phyloP scores from a whole-genome alignment of 2,113 vertebrate species.

The Parotia lawesii region DNA sequence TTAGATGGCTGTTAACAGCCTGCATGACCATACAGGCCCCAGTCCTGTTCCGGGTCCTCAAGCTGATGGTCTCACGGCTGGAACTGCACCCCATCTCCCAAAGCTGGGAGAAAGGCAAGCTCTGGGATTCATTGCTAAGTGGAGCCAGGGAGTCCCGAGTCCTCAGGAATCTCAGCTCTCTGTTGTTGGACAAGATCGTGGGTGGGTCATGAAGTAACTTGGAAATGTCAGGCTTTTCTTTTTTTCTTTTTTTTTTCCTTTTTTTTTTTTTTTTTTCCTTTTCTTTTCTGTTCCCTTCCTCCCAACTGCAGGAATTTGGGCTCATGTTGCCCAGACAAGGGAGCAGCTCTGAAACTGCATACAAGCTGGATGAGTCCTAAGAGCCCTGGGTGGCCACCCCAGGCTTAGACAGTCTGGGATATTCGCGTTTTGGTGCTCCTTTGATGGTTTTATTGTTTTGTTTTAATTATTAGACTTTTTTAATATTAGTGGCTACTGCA shows the following conservation, averaged over 20 bases:
- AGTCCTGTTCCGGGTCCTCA: background rate
- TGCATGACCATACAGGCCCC: background rate
- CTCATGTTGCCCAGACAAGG: background rate
- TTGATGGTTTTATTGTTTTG: constrained; percentile 44
- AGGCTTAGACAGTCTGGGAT: background rate
- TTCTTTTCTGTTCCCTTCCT: too few species aligned
- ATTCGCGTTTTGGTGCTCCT: constrained; percentile 4
- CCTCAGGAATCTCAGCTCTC: background rate
- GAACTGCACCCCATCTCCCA: rapidly evolving
- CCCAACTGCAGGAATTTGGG: background rate
- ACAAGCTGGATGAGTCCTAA: background rate
- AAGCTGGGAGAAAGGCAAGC: background rate
- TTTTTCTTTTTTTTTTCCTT: too few species aligned
- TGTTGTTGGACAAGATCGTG: background rate
- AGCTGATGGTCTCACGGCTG: rapidly evolving
- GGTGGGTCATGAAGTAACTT: background rate
- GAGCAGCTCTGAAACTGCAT: background rate
- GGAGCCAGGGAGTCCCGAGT: background rate
- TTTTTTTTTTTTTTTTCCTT: rapidly evolving
- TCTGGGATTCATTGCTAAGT: background rate
- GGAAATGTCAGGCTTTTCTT: rapidly evolving
- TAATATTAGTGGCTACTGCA: constrained; percentile 2
- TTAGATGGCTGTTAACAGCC: background rate
- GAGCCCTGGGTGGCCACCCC: constrained; percentile 15
- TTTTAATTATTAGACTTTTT: constrained; percentile 46